A percentile compares a stretch with the other conserved stretches of the same genome.
Evolutionary conservation across 2,888 invertebrate species (phyloP).

Genomic region (Choristoneura rosaceana): DNA sequence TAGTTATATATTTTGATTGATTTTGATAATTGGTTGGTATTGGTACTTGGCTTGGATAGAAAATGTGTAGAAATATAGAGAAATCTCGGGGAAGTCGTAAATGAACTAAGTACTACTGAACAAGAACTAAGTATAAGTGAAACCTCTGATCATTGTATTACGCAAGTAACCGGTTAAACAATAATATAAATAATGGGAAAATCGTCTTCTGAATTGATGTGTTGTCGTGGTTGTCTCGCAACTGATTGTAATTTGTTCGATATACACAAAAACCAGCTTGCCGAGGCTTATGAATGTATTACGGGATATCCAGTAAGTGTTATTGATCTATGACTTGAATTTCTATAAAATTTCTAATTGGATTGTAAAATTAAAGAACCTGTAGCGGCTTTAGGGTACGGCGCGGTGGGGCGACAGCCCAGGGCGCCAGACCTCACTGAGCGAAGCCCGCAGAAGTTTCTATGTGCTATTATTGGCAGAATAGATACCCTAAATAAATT

Average conservation of each 20-base stretch:
- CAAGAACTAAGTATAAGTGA: neutral
- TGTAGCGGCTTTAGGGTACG: no score
- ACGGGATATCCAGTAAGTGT: constrained; percentile 29
- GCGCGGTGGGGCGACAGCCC: no score
- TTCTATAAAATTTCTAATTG: no score
- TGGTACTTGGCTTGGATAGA: no score
- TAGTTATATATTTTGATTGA: no score
- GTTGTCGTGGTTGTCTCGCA: constrained; percentile 27
- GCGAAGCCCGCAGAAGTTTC: no score
- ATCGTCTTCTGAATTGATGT: neutral
- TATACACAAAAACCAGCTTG: constrained; percentile 23
- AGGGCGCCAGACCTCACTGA: no score
- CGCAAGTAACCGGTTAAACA: neutral
- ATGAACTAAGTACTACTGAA: neutral
- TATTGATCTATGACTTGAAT: neutral
- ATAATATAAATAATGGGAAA: constrained; percentile 9
- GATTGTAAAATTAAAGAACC: no score
- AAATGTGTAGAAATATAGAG: neutral
- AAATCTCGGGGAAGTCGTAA: neutral
- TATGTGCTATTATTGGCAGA: no score
- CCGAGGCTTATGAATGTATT: constrained; percentile 14
- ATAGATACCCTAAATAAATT: no score
- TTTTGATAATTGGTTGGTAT: no score
- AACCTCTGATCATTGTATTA: neutral
- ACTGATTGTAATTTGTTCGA: constrained; percentile 27